These are phyloP conservation scores for Galaxias olidus DNA, from an alignment of 2,797 vertebrate genomes.

Conservation along the genomic window DNA sequence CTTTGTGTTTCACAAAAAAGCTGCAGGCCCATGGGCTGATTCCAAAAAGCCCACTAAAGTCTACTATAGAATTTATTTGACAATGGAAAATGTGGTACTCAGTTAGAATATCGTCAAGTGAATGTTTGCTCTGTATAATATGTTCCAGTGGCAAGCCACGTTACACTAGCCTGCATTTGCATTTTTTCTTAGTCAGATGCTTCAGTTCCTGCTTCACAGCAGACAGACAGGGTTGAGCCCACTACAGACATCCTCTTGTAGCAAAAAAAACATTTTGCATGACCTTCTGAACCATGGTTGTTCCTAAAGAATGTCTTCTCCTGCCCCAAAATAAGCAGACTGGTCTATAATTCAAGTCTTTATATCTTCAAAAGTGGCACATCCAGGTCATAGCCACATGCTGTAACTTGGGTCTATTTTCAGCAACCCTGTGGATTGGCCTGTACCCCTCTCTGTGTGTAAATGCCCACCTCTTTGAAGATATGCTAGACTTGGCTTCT, in stretches of 20 bases:
- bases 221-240: no score
- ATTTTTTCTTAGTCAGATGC: no score
- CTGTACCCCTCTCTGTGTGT: constrained; percentile 4
- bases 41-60: no score
- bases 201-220: no score
- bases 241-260: no score
- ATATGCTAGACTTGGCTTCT: constrained; percentile 37
- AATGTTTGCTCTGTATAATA: no score
- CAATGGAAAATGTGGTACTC: no score
- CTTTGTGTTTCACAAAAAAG: constrained; percentile 66
- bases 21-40: constrained; percentile 36
- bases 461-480: constrained; percentile 54
- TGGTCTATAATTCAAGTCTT: constrained; percentile 38
- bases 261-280: no score
- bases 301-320: not conserved
- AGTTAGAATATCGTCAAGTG: no score
- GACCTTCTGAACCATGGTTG: not conserved
- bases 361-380: constrained; percentile 17
- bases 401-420: constrained; percentile 41
- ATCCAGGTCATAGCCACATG: constrained; percentile 53
- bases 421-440: not conserved
- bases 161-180: no score
- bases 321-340: not conserved
- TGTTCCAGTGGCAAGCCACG: no score
- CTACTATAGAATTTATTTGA: not conserved